These are phyloP conservation scores for Melanotaenia pygmaea DNA, from an alignment of 2,797 vertebrate species.

Conservation along the genomic window DNA sequence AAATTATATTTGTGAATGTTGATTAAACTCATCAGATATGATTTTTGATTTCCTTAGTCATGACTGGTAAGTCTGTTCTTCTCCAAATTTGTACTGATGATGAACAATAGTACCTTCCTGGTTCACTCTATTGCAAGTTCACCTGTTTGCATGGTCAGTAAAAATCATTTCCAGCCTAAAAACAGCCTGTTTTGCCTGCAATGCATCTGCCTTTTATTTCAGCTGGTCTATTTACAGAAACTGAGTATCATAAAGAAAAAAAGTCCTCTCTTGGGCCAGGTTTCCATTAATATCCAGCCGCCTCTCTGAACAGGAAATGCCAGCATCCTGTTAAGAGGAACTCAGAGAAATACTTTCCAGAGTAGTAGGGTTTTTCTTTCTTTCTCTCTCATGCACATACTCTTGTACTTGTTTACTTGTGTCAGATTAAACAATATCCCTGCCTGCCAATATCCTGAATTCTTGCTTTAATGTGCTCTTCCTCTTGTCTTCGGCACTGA, in stretches of 20 bases:
- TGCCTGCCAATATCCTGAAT: slow-evolving; percentile 57
- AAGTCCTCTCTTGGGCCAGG: slow-evolving; percentile 33
- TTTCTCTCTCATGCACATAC: slow-evolving; percentile 17
- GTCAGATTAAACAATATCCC: slow-evolving; percentile 71
- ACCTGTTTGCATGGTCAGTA: slow-evolving; percentile 5
- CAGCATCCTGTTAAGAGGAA: slow-evolving; percentile 64
- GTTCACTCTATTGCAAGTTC: neutral
- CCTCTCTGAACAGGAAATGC: slow-evolving; percentile 69
- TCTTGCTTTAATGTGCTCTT: slow-evolving; percentile 76
- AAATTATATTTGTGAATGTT: neutral
- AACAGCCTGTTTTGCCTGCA: neutral
- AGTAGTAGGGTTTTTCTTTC: slow-evolving; percentile 21
- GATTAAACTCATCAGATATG: neutral
- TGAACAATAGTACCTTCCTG: neutral
- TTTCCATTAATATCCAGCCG: slow-evolving; percentile 68
- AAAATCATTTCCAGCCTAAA: neutral
- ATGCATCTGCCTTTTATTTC: slow-evolving; percentile 62
- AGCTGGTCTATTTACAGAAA: slow-evolving; percentile 56
- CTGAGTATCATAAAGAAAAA: slow-evolving; percentile 48
- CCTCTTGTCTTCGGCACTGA: slow-evolving; percentile 54
- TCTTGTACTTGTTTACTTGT: slow-evolving; percentile 55
- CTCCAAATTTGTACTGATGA: neutral
- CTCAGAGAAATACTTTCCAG: slow-evolving; percentile 51
- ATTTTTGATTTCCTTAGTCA: neutral
- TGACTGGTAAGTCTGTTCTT: neutral